A percentile compares a stretch with the other conserved stretches of the same genome.
Evolutionary conservation across 2,113 vertebrate species (phyloP).

Genomic region (Spermophilus dauricus): DNA sequence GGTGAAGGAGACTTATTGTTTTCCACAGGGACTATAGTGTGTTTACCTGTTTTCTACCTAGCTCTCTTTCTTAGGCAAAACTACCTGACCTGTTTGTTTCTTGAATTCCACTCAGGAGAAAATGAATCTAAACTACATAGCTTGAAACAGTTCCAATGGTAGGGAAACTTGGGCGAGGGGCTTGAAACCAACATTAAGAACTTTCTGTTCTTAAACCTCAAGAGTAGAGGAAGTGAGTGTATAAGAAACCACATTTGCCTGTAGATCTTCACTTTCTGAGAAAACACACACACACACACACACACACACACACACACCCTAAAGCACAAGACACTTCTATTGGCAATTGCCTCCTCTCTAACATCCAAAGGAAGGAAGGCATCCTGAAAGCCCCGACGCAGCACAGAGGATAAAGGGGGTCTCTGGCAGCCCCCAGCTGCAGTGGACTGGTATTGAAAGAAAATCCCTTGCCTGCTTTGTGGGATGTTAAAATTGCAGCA

Average conservation of each 20-base stretch:
- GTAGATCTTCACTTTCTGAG: neutral
- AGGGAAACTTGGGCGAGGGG: neutral
- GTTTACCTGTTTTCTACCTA: neutral
- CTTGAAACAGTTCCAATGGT: neutral
- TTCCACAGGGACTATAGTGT: neutral
- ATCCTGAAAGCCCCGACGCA: neutral
- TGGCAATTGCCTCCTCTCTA: conserved; percentile 24
- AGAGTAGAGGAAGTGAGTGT: neutral
- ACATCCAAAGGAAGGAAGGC: neutral
- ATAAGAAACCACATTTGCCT: neutral
- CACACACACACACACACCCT: neutral
- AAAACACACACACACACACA: neutral
- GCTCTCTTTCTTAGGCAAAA: neutral
- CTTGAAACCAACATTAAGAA: conserved; percentile 12
- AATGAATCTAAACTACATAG: neutral
- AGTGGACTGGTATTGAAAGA: neutral
- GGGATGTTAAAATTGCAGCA: conserved; percentile 84
- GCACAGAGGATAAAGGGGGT: neutral
- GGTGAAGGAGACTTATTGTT: neutral
- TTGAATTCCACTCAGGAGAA: neutral
- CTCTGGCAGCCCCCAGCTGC: neutral
- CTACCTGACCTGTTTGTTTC: neutral
- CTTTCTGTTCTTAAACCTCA: conserved; percentile 48
- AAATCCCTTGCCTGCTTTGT: conserved; percentile 60
- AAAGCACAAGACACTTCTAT: neutral